A percentile compares a stretch with the other conserved stretches of the same genome.
These are phyloP conservation scores for Lordiphosa fenestrarum DNA, from an alignment of 2,888 invertebrate genomes.

Conservation along the genomic window DNA sequence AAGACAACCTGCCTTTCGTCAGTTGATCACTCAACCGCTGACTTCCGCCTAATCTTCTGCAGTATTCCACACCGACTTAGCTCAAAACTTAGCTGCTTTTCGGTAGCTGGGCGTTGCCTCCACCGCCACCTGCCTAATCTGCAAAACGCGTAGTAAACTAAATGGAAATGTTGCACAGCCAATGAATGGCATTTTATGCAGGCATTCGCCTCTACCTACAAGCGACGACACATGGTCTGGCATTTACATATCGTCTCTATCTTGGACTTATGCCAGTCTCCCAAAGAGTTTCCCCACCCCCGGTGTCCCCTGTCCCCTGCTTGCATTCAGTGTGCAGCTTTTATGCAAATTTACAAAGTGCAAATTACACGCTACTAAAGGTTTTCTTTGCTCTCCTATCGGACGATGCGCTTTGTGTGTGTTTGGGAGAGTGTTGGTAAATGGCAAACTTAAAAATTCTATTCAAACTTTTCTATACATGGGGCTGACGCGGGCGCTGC, in stretches of 20 bases:
- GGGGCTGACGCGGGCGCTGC: conserved; percentile 14
- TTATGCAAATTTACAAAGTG: conserved; percentile 77
- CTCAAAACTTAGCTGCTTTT: too few relatives aligned
- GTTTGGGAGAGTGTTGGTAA: conserved; percentile 55
- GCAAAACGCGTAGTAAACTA: conserved; percentile 24
- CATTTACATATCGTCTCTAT: conserved; percentile 74
- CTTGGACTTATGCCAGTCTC: conserved; percentile 67
- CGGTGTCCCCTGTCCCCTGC: background rate
- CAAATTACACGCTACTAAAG: conserved; percentile 77
- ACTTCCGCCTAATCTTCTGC: too few relatives aligned
- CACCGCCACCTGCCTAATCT: too few relatives aligned
- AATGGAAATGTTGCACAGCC: conserved; percentile 44
- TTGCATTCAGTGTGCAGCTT: conserved; percentile 54
- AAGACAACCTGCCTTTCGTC: too few relatives aligned
- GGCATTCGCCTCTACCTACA: conserved; percentile 38
- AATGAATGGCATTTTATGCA: conserved; percentile 61
- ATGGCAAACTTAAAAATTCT: conserved; percentile 76
- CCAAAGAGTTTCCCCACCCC: background rate
- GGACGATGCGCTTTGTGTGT: conserved; percentile 36
- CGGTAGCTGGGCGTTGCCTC: too few relatives aligned
- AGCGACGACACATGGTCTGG: conserved; percentile 72
- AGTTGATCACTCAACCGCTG: too few relatives aligned
- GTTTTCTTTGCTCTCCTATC: conserved; percentile 60
- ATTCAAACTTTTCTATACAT: conserved; percentile 64
- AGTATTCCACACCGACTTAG: too few relatives aligned